Conservation (phyloP, 2,888 invertebrate species). For the Drosophila differens region DNA sequence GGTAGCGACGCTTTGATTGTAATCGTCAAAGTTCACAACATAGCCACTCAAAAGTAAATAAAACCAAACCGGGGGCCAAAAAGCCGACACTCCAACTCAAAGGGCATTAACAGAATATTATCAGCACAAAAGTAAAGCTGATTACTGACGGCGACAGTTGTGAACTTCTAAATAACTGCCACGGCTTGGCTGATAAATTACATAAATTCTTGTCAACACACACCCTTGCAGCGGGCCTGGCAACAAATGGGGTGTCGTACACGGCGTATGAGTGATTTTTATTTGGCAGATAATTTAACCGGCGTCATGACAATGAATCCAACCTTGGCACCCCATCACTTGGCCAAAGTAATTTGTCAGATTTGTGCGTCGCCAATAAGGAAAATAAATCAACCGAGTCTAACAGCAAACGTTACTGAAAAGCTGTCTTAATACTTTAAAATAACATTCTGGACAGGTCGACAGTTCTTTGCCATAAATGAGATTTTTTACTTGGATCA, state of each 20-base stretch:
- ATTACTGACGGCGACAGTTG: conserved; percentile 74
- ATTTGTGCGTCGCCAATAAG: conserved; percentile 43
- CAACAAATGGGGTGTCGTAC: conserved; percentile 37
- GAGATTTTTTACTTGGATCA: conserved; percentile 49
- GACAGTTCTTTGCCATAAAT: conserved; percentile 48
- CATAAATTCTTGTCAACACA: conserved; percentile 38
- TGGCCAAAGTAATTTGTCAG: conserved; percentile 69
- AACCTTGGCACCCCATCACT: conserved; percentile 23
- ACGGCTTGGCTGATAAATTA: conserved; percentile 65
- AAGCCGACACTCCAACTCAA: conserved; percentile 19
- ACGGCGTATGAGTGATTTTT: conserved; percentile 79
- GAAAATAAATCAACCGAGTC: conserved; percentile 23
- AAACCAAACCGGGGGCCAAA: conserved; percentile 13
- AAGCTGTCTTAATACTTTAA: conserved; percentile 44
- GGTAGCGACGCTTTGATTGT: not conserved
- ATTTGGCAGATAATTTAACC: conserved; percentile 79
- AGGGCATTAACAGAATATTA: conserved; percentile 71
- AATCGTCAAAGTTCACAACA: conserved; percentile 28
- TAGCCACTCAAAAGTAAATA: conserved; percentile 39
- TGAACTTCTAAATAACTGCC: conserved; percentile 75
- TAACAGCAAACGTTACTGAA: conserved; percentile 16
- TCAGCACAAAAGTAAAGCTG: conserved; percentile 69
- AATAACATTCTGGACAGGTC: conserved; percentile 26
- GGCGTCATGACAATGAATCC: conserved; percentile 69
- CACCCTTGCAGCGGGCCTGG: conserved; percentile 2